Evolutionary conservation across 2,113 vertebrate genomes (phyloP).

Genomic region (Lichenostomus cassidix): DNA sequence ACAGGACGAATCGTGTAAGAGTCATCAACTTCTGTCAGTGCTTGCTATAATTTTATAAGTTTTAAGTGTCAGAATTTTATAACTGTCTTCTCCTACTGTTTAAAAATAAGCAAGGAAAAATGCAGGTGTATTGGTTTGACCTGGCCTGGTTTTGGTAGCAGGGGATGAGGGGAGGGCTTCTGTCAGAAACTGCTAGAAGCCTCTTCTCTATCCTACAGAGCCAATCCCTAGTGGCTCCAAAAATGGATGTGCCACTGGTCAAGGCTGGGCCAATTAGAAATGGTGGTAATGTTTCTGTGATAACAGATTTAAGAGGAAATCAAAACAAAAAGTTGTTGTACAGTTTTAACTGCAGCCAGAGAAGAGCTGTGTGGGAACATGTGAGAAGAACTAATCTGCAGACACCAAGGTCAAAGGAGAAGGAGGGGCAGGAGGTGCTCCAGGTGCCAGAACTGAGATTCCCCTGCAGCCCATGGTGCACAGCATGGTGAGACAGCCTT

Average conservation of each 20-base stretch:
- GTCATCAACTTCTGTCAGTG: background rate
- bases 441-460: background rate
- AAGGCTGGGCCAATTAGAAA: background rate
- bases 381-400: too few species aligned
- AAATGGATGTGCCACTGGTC: background rate
- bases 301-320: background rate
- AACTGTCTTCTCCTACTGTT: background rate
- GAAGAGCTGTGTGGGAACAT: background rate
- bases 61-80: background rate
- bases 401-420: too few species aligned
- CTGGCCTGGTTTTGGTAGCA: background rate
- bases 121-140: background rate
- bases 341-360: background rate
- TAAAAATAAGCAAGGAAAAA: background rate
- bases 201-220: background rate
- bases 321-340: background rate
- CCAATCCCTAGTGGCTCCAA: background rate
- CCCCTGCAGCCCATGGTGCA: background rate
- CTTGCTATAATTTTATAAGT: background rate
- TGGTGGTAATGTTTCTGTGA: rapidly evolving
- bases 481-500: too few species aligned
- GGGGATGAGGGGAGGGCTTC: background rate
- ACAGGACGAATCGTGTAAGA: background rate
- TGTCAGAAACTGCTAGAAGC: background rate
- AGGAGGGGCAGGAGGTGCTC: background rate